Evolutionary conservation across 2,113 vertebrate species (phyloP).

Genomic region (Syrrhaptes paradoxus): DNA sequence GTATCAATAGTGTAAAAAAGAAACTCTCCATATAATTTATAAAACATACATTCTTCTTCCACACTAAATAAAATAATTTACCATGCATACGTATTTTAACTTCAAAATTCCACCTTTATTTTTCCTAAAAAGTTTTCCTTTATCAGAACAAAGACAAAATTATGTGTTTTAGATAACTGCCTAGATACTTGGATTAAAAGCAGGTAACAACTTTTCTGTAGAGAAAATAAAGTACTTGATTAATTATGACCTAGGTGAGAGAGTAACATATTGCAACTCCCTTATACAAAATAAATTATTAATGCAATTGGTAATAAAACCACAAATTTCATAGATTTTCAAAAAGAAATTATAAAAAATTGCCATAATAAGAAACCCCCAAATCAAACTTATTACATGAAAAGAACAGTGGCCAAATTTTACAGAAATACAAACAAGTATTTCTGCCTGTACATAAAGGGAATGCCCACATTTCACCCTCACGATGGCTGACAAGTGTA

Average conservation of each 20-base stretch:
- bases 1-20: background rate
- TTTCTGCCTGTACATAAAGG: background rate
- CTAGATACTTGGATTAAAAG: background rate
- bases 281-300: background rate
- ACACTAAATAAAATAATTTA: background rate
- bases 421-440: background rate
- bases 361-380: background rate
- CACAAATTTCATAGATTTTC: background rate
- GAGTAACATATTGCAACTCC: background rate
- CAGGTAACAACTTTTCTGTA: background rate
- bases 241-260: background rate
- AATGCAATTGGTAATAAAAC: background rate
- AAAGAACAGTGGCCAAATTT: background rate
- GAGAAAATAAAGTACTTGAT: background rate
- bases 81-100: background rate
- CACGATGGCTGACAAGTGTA: rapidly evolving
- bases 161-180: background rate
- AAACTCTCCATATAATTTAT: background rate
- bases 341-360: background rate
- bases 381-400: background rate
- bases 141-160: background rate
- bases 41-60: background rate
- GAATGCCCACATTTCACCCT: background rate
- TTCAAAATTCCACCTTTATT: background rate
- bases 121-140: background rate